A percentile compares a stretch with the other conserved stretches of the same genome.
These are phyloP conservation scores for Apotomis betuletana DNA, from an alignment of 2,888 invertebrate species.

Conservation along the genomic window DNA sequence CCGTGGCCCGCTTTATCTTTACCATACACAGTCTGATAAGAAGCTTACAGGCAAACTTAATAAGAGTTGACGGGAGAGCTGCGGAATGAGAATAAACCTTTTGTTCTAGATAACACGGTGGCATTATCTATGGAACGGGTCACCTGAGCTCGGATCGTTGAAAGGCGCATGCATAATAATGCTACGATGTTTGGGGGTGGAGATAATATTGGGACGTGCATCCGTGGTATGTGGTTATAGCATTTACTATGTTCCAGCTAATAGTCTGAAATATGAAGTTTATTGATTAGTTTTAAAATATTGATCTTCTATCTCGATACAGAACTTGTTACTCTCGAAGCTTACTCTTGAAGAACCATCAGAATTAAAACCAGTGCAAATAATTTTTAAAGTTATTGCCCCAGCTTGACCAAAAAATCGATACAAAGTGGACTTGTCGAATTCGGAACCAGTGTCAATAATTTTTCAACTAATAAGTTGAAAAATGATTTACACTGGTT, in stretches of 20 bases:
- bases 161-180: slow-evolving; percentile 40
- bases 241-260: slow-evolving; percentile 12
- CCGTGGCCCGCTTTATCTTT: slow-evolving; percentile 77
- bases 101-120: slow-evolving; percentile 57
- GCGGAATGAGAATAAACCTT: slow-evolving; percentile 64
- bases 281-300: background rate
- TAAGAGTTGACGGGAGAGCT: slow-evolving; percentile 67
- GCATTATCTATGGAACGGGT: slow-evolving; percentile 54
- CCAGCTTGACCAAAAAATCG: too few species aligned
- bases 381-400: too few species aligned
- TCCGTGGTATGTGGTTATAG: slow-evolving; percentile 7
- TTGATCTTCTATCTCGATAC: too few species aligned
- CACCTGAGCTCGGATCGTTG: slow-evolving; percentile 53
- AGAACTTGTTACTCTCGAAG: too few species aligned
- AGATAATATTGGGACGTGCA: slow-evolving; percentile 57
- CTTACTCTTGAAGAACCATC: too few species aligned
- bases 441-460: too few species aligned
- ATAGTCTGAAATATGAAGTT: slow-evolving; percentile 7
- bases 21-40: slow-evolving; percentile 80
- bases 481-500: too few species aligned
- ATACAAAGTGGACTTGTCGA: too few species aligned
- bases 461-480: too few species aligned
- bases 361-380: too few species aligned
- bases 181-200: slow-evolving; percentile 40
- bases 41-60: slow-evolving; percentile 77